Evolutionary conservation across 2,888 invertebrate species (phyloP), one percentile per base, ranked within the genome.

Genomic region (Leptinotarsa rubiginosa): DNA sequence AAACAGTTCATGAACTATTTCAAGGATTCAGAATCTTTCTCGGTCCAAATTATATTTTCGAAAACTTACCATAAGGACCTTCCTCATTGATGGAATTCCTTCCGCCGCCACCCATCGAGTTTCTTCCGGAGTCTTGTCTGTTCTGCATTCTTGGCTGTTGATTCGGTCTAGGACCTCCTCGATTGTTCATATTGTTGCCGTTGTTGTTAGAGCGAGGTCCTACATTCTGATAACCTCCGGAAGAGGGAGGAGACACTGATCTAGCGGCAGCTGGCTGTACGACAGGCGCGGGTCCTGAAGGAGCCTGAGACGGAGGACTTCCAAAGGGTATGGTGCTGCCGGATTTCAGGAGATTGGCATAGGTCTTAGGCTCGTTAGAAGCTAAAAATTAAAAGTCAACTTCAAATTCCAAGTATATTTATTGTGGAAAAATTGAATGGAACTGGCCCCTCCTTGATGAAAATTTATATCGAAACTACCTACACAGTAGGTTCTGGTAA

Each of bases 351-450:
- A 95, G 91, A 88, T 94, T 96, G 20, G 96, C 96, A 88, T 95
- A 96, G 15, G 96, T 96, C 89, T 96, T 96, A 20, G 95, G 95
- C 87, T 94, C 95, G 83, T 90, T 91, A 56, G 92, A 86, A 62
- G 84, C 80, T 82, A 65, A 16, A 68, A 78, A 65, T 25, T 64
- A 41, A 47, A 68, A 65, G 13, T n/a, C 7, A 12, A 56, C 3
- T 70, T 31, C 5, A 20, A 64, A 69, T 15, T 68, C n/a, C 16
- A n/a, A 50, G 4, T n/a, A 50, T n/a, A 50, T 31, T 31, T 41
- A 41, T 10, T 41, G 2, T 41, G 41, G 7, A 41, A 41, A 41
- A 41, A 2, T 41, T 41, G 0, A 12, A 41, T 41, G 41, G 12
- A 41, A 41, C 41, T 41, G 12, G 12, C 41, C 10, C 41, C 41